Evolutionary conservation across 2,888 invertebrate species (phyloP), one percentile per base, ranked within the genome.

Genomic region (Coremacera marginata): DNA sequence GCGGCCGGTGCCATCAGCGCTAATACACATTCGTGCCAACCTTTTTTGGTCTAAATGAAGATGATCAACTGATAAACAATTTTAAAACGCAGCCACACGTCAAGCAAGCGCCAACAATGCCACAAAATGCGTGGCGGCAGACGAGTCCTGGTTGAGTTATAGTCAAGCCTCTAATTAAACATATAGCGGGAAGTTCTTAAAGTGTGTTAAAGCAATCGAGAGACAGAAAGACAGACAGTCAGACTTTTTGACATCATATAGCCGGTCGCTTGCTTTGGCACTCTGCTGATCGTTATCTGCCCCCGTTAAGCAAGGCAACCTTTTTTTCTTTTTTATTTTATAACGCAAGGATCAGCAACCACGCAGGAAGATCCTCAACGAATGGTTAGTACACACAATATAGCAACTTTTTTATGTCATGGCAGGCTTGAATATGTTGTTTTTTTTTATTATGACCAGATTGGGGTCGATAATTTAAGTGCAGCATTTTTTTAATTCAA

Each of bases 51-150:
- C 68, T 68, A 65, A 22, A 55, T 51, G 74, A 75, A 78, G 86
- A 86, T 86, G 84, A 85, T 85, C 82, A 82, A 80, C 60, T 81
- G 87, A 87, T 87, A 87, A 88, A 81, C 79, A 81, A 81, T 79
- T 85, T 84, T 85, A 83, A 84, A 83, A 83, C 84, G 82, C 84
- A 87, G 84, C 83, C 88, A 88, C 85, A 87, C 88, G 88, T 88
- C 88, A 87, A 83, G 80, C 83, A 84, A 87, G 88, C 88, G 88
- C 88, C 87, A 87, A 74, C 67, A 25, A 22, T 37, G 65, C 52
- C 55, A 67, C 74, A 55, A 52, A 74, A 55, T 67, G 55, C 55
- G 55, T 67, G 37, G 67, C 65, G 25, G 44, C 44, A 7, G 25
- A 74, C 74, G 63, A 65, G 52, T 19, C 16, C 52, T 55, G 37